Evolutionary conservation across 2,113 vertebrate species (phyloP).

Genomic region (Eidolon helvum): DNA sequence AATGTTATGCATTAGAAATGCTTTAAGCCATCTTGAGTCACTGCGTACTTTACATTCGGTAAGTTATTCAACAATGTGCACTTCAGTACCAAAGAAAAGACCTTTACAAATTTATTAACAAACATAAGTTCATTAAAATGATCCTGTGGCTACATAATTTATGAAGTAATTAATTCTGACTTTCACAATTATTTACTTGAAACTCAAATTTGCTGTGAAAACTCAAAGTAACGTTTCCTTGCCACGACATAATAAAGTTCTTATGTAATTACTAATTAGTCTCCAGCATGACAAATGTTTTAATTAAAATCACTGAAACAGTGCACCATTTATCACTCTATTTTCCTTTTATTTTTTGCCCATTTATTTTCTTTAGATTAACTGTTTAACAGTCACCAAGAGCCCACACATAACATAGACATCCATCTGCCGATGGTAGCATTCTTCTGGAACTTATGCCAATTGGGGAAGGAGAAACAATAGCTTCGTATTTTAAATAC

Average conservation of each 20-base stretch:
- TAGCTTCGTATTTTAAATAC: fast-evolving
- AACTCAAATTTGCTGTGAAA: background rate
- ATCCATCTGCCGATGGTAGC: fast-evolving
- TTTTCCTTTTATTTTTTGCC: background rate
- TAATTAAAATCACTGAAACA: slow-evolving; percentile 33
- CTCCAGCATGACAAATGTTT: slow-evolving; percentile 38
- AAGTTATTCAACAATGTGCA: background rate
- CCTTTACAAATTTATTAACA: background rate
- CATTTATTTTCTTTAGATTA: background rate
- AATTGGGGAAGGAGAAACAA: fast-evolving
- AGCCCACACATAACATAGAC: fast-evolving
- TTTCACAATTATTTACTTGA: slow-evolving; percentile 55
- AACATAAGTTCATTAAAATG: slow-evolving; percentile 19
- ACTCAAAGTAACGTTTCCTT: background rate
- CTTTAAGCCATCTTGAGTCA: background rate
- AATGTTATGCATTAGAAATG: background rate
- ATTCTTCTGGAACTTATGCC: fast-evolving
- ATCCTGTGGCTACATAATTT: slow-evolving; percentile 1
- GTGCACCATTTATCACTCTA: background rate
- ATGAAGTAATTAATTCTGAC: slow-evolving; percentile 59
- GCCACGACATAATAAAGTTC: background rate
- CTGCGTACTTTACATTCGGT: fast-evolving
- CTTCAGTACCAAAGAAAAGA: background rate
- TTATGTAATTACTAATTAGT: slow-evolving; percentile 45
- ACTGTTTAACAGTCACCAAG: fast-evolving